Conservation (phyloP, 2,113 vertebrate genomes). For the Ptilorrhoa leucosticta region DNA sequence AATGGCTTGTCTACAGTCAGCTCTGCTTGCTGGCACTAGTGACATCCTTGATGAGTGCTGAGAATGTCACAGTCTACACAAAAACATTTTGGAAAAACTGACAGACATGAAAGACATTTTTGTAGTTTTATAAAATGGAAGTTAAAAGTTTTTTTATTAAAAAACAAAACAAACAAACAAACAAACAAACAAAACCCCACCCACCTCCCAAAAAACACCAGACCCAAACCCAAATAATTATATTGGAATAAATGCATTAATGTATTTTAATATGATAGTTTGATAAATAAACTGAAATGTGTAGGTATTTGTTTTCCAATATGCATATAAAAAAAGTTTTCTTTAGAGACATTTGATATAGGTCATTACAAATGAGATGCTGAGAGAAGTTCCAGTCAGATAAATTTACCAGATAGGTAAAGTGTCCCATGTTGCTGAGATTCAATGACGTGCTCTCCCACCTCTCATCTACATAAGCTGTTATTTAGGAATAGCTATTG, state of each 20-base stretch:
- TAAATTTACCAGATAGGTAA: background rate
- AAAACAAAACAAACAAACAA: background rate
- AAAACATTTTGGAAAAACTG: background rate
- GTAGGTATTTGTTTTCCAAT: background rate
- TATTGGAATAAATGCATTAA: background rate
- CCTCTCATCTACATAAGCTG: background rate
- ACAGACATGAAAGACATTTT: background rate
- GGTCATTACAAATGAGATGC: background rate
- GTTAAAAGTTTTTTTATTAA: background rate
- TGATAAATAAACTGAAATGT: background rate
- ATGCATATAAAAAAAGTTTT: background rate
- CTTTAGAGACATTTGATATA: background rate
- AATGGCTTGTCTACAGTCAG: background rate
- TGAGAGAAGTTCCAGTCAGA: background rate
- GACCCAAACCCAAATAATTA: background rate
- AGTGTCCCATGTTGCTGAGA: background rate
- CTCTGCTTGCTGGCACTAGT: background rate
- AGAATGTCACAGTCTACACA: background rate
- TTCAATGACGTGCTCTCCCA: rapidly evolving
- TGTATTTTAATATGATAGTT: background rate
- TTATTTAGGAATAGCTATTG: background rate
- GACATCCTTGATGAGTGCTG: background rate
- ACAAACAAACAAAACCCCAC: too few relatives aligned
- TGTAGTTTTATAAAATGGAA: background rate
- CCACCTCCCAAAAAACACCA: rapidly evolving